Evolutionary conservation across 2,113 vertebrate genomes (phyloP), one percentile per base, ranked within the genome.

Genomic region (Ascaphus truei): DNA sequence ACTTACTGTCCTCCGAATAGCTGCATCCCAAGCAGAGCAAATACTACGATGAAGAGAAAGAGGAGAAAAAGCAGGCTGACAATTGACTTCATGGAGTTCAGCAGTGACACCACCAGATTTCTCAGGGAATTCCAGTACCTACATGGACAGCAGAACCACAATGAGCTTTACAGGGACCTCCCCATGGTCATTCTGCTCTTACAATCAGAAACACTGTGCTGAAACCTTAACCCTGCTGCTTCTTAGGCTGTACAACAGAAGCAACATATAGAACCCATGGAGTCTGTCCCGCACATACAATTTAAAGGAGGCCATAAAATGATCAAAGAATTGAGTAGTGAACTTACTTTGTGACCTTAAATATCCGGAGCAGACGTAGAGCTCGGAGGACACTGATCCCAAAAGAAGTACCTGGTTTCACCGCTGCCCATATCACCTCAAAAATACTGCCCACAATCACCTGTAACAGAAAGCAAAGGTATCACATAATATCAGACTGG

Each of bases 81-180:
- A 80, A 98, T 98, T 59, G 96, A 98, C 73, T 97, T 98, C 96
- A 98, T 98, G 62, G 96, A 98, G 83, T 95, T 98, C 27, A 98
- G 90, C 80, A 98, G 78, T 23, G 96, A 98, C 0, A 98, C 95
- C 63, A 98, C 96, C 76, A 98, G 80, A 58, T 98, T 98, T 75
- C 96, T 85, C 76, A 98, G 57, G 59, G 96, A 98, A 77, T 94
- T 98, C 96, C 96, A 98, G 80, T 98, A 98, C 85, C 96, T 98
- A 78, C 0, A 37, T 0, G 1, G 0, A 11, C 31, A 67, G 57
- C 56, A 63, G 15, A n/a, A n/a, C n/a, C n/a, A n/a, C n/a, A n/a
- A n/a, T n/a, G n/a, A n/a, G n/a, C n/a, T n/a, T n/a, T n/a, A n/a
- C n/a, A n/a, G n/a, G n/a, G n/a, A n/a, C n/a, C n/a, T n/a, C n/a